These are phyloP conservation scores for Sitodiplosis mosellana DNA, from an alignment of 1,140 invertebrate genomes.

Conservation along the genomic window DNA sequence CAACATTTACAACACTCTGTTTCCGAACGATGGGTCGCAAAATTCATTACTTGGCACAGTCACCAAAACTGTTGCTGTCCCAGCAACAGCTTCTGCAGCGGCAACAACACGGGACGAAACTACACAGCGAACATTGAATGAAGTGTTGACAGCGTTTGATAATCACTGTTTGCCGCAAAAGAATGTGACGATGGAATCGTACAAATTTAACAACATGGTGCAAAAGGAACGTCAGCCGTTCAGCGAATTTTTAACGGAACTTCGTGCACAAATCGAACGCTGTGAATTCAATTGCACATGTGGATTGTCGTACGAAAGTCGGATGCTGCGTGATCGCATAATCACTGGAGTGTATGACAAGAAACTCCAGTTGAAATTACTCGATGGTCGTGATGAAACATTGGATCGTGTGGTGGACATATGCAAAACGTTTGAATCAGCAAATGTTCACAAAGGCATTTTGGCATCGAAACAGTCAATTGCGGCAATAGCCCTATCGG, in stretches of 20 bases:
- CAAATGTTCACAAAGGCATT: constrained; percentile 1
- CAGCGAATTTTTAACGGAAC: constrained; percentile 9
- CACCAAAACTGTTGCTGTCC: no score
- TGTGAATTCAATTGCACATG: no score
- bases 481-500: no score
- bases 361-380: no score
- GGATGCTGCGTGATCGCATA: no score
- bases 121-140: not conserved
- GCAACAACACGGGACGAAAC: not conserved
- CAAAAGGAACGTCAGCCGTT: constrained; percentile 5
- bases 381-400: no score
- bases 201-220: constrained; percentile 2
- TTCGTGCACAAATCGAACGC: no score
- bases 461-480: not conserved
- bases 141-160: constrained; percentile 4
- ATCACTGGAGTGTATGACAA: no score
- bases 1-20: not conserved
- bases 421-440: constrained; percentile 6
- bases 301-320: no score
- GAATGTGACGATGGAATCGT: constrained; percentile 5
- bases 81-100: not conserved
- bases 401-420: constrained; percentile 2
- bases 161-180: constrained; percentile 2
- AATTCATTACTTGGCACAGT: no score
- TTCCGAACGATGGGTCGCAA: not conserved